These are phyloP conservation scores for Oophaga sylvatica DNA, from an alignment of 2,797 vertebrate genomes.

Conservation along the genomic window DNA sequence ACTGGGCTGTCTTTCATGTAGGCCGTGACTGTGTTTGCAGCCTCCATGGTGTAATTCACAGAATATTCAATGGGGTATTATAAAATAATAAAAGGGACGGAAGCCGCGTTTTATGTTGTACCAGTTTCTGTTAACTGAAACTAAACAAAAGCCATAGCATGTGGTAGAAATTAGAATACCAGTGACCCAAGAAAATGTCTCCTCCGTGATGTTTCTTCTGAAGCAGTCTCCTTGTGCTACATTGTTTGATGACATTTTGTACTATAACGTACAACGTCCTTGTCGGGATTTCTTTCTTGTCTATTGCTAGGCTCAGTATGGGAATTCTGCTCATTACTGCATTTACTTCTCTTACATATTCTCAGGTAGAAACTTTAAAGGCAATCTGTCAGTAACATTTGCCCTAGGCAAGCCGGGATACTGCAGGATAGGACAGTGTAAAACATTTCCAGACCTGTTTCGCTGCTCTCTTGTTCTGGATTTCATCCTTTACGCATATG, in stretches of 20 bases:
- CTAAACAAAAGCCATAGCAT: not conserved
- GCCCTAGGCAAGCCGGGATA: too few relatives aligned
- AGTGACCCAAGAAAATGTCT: not conserved
- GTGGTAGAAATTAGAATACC: not conserved
- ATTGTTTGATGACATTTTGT: not conserved
- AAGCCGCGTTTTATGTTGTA: not conserved
- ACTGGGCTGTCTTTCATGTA: not conserved
- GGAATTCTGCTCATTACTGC: not conserved
- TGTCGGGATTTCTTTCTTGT: not conserved
- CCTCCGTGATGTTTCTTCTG: not conserved
- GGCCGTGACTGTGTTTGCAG: not conserved
- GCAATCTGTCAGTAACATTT: too few relatives aligned
- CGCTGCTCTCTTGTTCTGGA: too few relatives aligned
- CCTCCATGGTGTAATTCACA: not conserved
- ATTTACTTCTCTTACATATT: not conserved
- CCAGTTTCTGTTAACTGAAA: not conserved
- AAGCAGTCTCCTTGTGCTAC: not conserved
- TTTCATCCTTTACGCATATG: too few relatives aligned
- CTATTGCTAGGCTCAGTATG: slow-evolving; percentile 1
- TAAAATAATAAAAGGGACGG: not conserved
- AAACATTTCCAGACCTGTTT: too few relatives aligned
- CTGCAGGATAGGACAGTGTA: too few relatives aligned
- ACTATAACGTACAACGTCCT: not conserved
- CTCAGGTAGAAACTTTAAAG: not conserved
- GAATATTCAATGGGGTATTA: not conserved